Evolutionary conservation across 1,140 invertebrate species (phyloP).

Genomic region (Rhynchophorus ferrugineus): DNA sequence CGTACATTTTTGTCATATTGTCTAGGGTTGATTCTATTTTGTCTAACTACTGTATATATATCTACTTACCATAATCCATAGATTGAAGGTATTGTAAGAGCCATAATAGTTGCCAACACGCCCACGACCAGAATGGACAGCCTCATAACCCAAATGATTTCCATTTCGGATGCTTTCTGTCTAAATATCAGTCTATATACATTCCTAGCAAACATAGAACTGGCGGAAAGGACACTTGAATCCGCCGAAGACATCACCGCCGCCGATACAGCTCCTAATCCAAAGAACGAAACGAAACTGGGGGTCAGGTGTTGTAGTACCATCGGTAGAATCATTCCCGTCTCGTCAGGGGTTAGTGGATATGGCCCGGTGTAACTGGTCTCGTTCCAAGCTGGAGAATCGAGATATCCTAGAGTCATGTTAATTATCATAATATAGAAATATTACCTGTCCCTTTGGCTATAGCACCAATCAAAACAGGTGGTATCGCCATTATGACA

Average conservation of each 20-base stretch:
- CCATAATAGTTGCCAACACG: conserved; percentile 87
- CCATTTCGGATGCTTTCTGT: conserved; percentile 88
- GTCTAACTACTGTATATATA: neutral
- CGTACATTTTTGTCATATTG: too few relatives aligned
- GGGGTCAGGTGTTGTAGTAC: conserved; percentile 95
- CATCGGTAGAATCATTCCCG: conserved; percentile 92
- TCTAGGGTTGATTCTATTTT: too few relatives aligned
- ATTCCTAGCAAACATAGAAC: conserved; percentile 97
- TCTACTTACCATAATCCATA: conserved; percentile 85
- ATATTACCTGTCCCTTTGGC: conserved; percentile 83
- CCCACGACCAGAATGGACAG: conserved; percentile 89
- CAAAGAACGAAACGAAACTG: conserved; percentile 90
- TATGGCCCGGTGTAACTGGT: conserved; percentile 73
- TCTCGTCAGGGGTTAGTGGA: conserved; percentile 65
- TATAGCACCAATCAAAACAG: conserved; percentile 92
- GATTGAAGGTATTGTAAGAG: conserved; percentile 91
- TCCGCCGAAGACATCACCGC: conserved; percentile 98
- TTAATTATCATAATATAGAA: neutral
- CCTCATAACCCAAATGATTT: conserved; percentile 98
- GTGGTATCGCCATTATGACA: conserved; percentile 93
- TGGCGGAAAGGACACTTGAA: conserved; percentile 92
- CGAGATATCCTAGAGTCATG: neutral
- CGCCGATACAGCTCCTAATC: conserved; percentile 94
- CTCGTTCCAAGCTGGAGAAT: conserved; percentile 80
- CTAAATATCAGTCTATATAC: conserved; percentile 95